A percentile compares a stretch with the other conserved stretches of the same genome.
Evolutionary conservation across 2,797 vertebrate species (phyloP).

Genomic region (Periophthalmus magnuspinnatus): DNA sequence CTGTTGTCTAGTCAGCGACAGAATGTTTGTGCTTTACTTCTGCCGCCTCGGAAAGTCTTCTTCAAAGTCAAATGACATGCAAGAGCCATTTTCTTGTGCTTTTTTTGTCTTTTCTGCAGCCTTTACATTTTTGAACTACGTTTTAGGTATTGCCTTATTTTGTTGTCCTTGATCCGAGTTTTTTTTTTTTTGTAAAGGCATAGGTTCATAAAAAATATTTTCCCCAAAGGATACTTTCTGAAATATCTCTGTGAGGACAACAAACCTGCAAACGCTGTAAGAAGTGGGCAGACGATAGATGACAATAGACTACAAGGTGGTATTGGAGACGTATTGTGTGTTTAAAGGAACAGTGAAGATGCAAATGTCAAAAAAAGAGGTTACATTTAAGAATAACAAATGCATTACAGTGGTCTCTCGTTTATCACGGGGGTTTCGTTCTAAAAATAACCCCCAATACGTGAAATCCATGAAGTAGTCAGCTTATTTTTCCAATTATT

Average conservation of each 20-base stretch:
- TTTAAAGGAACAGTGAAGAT: not conserved
- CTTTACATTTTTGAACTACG: constrained; percentile 4
- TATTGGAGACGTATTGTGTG: not conserved
- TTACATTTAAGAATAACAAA: not conserved
- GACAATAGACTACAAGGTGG: not conserved
- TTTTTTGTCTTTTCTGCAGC: not conserved
- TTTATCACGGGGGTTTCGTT: no score
- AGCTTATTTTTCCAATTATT: no score
- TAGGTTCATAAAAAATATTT: not conserved
- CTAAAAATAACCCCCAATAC: no score
- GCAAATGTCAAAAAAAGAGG: not conserved
- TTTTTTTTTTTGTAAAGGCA: not conserved
- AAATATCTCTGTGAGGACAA: not conserved
- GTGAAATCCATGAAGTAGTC: no score
- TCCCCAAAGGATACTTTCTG: not conserved
- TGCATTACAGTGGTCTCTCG: no score
- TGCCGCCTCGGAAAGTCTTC: not conserved
- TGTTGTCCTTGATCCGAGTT: constrained; percentile 6
- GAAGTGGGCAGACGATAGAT: not conserved
- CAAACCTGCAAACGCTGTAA: not conserved
- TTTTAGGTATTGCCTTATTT: constrained; percentile 5
- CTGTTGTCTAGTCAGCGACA: constrained; percentile 21
- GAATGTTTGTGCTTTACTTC: constrained; percentile 5
- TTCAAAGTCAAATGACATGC: not conserved
- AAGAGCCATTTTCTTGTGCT: constrained; percentile 5